These are phyloP conservation scores for Zaprionus inermis DNA, from an alignment of 1,140 invertebrate species.

Conservation along the genomic window DNA sequence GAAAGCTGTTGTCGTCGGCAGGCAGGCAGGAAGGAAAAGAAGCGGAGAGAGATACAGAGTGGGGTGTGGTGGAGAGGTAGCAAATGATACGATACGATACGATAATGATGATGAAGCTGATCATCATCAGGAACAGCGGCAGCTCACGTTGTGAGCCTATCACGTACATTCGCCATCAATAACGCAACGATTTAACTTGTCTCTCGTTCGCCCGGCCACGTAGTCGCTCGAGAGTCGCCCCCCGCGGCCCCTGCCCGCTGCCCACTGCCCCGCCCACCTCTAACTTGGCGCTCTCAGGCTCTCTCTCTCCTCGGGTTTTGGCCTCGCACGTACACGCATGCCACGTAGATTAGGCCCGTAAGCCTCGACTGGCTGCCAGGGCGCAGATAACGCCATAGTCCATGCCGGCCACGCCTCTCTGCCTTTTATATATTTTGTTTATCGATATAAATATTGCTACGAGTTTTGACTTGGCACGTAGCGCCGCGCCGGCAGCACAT, in stretches of 20 bases:
- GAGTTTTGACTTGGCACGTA: constrained; percentile 73
- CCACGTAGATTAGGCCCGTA: constrained; percentile 55
- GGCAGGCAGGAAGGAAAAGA: neutral
- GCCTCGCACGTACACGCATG: constrained; percentile 53
- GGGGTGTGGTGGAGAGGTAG: neutral
- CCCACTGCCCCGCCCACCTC: neutral
- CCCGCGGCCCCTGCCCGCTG: constrained; percentile 12
- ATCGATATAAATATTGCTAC: constrained; percentile 77
- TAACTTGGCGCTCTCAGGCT: no score
- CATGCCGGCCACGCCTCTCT: neutral
- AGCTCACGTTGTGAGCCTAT: constrained; percentile 70
- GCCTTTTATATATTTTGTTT: constrained; percentile 62
- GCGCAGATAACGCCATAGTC: constrained; percentile 35
- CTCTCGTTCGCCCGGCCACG: constrained; percentile 74
- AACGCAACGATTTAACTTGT: constrained; percentile 82
- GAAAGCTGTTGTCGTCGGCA: constrained; percentile 68
- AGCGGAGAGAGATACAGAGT: neutral
- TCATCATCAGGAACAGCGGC: constrained; percentile 15
- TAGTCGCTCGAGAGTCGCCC: constrained; percentile 40
- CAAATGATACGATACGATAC: constrained; percentile 13
- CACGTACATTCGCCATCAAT: constrained; percentile 82
- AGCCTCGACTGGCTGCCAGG: constrained; percentile 30
- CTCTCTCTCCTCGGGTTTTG: constrained; percentile 8
- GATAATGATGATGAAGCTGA: constrained; percentile 33
- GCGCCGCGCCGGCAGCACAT: constrained; percentile 27